phyloP scores from a whole-genome alignment of 2,797 vertebrate genomes.

The Zalophus californianus region DNA sequence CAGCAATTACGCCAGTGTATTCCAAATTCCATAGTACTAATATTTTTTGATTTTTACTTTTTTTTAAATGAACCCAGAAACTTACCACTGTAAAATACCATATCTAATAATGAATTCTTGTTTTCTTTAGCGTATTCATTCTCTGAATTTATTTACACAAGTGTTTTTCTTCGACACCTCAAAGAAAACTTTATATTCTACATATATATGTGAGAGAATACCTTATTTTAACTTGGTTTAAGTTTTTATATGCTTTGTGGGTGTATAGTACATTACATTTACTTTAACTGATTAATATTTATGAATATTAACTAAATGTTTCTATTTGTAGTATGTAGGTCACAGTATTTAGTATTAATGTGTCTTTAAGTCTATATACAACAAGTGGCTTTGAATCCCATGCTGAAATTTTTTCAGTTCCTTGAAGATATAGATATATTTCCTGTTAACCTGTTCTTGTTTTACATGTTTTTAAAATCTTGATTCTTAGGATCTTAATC shows the following conservation, averaged over 20 bases:
- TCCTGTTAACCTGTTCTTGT: slow-evolving; percentile 12
- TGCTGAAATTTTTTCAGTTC: slow-evolving; percentile 25
- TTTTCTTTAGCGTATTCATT: slow-evolving; percentile 13
- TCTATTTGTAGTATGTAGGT: background rate
- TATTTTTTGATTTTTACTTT: slow-evolving; percentile 28
- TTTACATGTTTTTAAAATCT: slow-evolving; percentile 55
- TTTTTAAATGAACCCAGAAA: background rate
- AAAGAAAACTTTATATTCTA: slow-evolving; percentile 45
- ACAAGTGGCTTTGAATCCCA: background rate
- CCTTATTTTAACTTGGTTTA: background rate
- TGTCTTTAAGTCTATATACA: slow-evolving; percentile 21
- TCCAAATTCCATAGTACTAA: background rate
- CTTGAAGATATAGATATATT: background rate
- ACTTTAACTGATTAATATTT: slow-evolving; percentile 13
- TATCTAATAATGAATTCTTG: slow-evolving; percentile 40
- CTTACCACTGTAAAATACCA: background rate
- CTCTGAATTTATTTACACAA: slow-evolving; percentile 42
- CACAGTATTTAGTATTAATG: background rate
- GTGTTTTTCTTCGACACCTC: slow-evolving; percentile 32
- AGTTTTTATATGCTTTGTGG: slow-evolving; percentile 21
- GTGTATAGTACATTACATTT: background rate
- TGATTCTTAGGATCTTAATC: background rate
- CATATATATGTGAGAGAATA: background rate
- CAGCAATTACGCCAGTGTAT: slow-evolving; percentile 34
- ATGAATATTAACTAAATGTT: slow-evolving; percentile 55